Conservation (phyloP, 2,888 invertebrate species). For the Dugesia japonica region DNA sequence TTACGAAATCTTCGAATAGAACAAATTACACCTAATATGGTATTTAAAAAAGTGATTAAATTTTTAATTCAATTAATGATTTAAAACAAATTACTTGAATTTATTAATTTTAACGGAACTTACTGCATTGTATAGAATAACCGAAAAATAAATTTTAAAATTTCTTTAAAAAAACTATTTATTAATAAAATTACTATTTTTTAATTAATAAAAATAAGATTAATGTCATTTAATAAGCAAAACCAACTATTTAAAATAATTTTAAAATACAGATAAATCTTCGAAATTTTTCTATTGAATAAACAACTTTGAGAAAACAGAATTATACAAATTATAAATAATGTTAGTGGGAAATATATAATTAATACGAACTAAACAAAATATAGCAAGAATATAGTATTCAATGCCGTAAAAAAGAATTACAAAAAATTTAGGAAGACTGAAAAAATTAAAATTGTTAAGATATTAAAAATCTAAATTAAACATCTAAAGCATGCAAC, state of each 20-base stretch:
- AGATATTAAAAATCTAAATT: background rate
- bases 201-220: background rate
- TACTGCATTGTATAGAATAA: too few species aligned
- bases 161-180: background rate
- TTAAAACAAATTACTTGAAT: background rate
- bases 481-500: too few species aligned
- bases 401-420: background rate
- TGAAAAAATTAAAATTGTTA: background rate
- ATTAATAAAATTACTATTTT: background rate
- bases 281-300: background rate
- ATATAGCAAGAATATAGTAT: background rate
- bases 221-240: background rate
- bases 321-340: background rate
- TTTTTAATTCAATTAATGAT: background rate
- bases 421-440: conserved; percentile 12
- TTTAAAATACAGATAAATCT: background rate
- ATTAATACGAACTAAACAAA: background rate
- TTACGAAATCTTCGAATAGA: too few species aligned
- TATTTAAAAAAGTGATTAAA: background rate
- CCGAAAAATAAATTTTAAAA: background rate
- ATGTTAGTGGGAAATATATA: too few species aligned
- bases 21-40: background rate
- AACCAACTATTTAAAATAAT: too few species aligned
- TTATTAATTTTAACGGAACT: background rate
- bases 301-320: too few species aligned